These are phyloP conservation scores for Brevimyrus niger DNA, from an alignment of 2,113 vertebrate species.

Conservation along the genomic window DNA sequence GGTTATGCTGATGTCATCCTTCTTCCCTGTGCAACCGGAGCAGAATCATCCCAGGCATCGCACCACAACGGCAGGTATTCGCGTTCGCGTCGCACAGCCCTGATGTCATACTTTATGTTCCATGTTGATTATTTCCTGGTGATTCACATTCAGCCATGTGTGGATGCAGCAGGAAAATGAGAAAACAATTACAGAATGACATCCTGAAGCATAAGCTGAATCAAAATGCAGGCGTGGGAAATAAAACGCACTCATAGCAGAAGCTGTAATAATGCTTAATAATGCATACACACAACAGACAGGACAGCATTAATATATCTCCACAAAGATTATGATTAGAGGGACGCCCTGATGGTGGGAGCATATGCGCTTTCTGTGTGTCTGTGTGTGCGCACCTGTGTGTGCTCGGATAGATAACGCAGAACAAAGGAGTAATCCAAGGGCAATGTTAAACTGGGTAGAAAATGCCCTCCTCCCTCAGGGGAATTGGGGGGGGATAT, in stretches of 20 bases:
- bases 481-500: background rate
- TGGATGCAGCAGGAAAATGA: background rate
- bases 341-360: background rate
- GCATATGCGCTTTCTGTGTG: background rate
- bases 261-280: background rate
- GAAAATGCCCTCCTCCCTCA: background rate
- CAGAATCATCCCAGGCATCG: background rate
- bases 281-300: background rate
- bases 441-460: background rate
- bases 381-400: background rate
- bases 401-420: conserved; percentile 1
- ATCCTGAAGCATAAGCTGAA: background rate
- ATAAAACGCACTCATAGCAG: background rate
- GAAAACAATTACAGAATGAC: conserved; percentile 12
- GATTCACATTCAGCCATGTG: conserved; percentile 38
- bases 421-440: background rate
- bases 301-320: background rate
- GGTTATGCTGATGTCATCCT: background rate
- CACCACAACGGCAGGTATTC: background rate
- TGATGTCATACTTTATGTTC: conserved; percentile 35
- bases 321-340: background rate
- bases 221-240: background rate
- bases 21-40: background rate
- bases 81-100: conserved; percentile 29
- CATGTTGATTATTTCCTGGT: conserved; percentile 46